phyloP scores from a whole-genome alignment of 2,113 vertebrate species.

The Pangasianodon hypophthalmus region DNA sequence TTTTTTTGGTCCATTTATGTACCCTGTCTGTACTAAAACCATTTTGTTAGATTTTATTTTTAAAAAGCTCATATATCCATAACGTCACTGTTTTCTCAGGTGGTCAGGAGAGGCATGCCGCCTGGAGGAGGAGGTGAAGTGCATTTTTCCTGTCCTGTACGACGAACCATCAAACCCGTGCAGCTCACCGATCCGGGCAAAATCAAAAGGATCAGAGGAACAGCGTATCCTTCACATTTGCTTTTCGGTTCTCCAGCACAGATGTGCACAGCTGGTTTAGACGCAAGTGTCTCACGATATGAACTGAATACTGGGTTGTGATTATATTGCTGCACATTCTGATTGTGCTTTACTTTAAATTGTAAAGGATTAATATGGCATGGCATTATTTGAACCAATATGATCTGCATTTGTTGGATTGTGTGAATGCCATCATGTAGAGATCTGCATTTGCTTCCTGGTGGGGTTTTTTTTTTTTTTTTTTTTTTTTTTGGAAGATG shows the following conservation, averaged over 20 bases:
- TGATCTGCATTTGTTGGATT: background rate
- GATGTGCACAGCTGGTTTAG: background rate
- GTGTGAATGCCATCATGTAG: background rate
- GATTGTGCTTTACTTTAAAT: background rate
- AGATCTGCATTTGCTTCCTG: background rate
- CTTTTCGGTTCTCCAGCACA: background rate
- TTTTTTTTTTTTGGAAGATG: background rate
- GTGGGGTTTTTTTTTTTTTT: background rate
- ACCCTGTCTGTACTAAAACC: background rate
- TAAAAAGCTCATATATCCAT: background rate
- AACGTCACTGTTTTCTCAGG: slow-evolving; percentile 64
- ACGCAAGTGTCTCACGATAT: too few relatives aligned
- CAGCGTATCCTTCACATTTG: slow-evolving; percentile 87
- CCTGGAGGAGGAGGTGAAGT: slow-evolving; percentile 94
- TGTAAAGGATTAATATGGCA: background rate
- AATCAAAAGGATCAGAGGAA: slow-evolving; percentile 94
- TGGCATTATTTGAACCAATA: background rate
- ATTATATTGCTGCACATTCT: background rate
- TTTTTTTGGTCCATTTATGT: background rate
- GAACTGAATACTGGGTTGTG: background rate
- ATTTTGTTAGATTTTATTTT: background rate
- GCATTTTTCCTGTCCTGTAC: slow-evolving; percentile 85
- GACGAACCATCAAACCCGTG: slow-evolving; percentile 81
- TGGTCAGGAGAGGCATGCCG: slow-evolving; percentile 89
- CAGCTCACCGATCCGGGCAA: slow-evolving; percentile 91